A percentile compares a stretch with the other conserved stretches of the same genome.
Evolutionary conservation across 2,888 invertebrate genomes (phyloP).

Genomic region (Apoda limacodes): DNA sequence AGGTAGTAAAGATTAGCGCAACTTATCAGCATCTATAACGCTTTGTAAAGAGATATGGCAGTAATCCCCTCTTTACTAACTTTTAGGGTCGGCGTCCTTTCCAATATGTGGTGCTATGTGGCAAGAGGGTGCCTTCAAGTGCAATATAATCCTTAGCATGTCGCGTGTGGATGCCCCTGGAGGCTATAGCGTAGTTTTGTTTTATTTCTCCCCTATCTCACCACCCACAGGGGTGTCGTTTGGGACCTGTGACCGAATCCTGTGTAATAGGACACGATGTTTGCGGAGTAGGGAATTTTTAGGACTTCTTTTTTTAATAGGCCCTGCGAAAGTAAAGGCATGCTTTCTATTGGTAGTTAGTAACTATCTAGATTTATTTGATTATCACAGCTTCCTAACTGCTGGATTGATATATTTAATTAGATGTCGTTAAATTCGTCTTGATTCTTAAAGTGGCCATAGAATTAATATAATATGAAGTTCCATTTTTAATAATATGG

Average conservation of each 20-base stretch:
- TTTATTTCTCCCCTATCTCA: slow-evolving; percentile 35
- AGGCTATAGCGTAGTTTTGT: slow-evolving; percentile 45
- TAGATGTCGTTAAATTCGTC: no score
- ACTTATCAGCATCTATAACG: slow-evolving; percentile 51
- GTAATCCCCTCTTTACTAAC: slow-evolving; percentile 56
- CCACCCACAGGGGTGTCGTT: slow-evolving; percentile 26
- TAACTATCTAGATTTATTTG: no score
- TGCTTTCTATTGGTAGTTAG: no score
- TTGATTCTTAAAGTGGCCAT: no score
- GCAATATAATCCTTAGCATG: slow-evolving; percentile 58
- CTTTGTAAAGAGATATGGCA: slow-evolving; percentile 52
- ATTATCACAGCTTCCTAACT: no score
- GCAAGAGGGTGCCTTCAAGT: slow-evolving; percentile 49
- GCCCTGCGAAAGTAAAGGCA: no score
- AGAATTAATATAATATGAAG: no score
- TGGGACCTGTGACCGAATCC: slow-evolving; percentile 32
- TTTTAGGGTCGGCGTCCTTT: slow-evolving; percentile 46
- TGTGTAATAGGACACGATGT: no score
- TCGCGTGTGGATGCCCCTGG: slow-evolving; percentile 47
- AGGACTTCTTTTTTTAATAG: no score
- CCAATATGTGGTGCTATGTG: slow-evolving; percentile 36
- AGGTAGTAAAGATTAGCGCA: slow-evolving; percentile 43
- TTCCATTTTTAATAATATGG: no score
- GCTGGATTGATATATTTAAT: no score
- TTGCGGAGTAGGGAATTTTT: no score